phyloP scores from a whole-genome alignment of 2,888 invertebrate species.

The Achlya flavicornis region DNA sequence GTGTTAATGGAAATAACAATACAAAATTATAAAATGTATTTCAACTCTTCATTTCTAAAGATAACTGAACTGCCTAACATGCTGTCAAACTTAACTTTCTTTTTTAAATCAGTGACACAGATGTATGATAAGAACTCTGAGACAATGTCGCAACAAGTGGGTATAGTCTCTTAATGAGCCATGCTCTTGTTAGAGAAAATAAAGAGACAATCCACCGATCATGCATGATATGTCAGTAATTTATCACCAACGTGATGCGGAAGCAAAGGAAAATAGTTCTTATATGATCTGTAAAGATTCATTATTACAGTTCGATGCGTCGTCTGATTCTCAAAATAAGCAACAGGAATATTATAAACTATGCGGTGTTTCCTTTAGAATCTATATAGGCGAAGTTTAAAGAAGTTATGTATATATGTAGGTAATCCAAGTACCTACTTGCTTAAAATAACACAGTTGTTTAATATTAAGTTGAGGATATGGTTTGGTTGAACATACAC shows the following conservation, averaged over 20 bases:
- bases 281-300: conserved; percentile 15
- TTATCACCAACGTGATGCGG: conserved; percentile 45
- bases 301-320: background rate
- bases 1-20: background rate
- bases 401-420: too few relatives aligned
- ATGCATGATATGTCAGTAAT: conserved; percentile 34
- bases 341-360: too few relatives aligned
- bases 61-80: conserved; percentile 3
- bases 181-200: conserved; percentile 5
- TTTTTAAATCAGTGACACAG: conserved; percentile 4
- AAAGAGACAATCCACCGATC: conserved; percentile 15
- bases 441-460: too few relatives aligned
- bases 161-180: background rate
- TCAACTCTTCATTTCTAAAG: background rate
- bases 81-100: conserved; percentile 9
- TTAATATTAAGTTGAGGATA: too few relatives aligned
- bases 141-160: conserved; percentile 2
- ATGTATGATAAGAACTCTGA: conserved; percentile 1
- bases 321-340: background rate
- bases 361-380: too few relatives aligned
- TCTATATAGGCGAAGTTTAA: too few relatives aligned
- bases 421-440: too few relatives aligned
- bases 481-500: too few relatives aligned
- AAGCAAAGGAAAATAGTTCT: conserved; percentile 31
- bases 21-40: conserved; percentile 2